Evolutionary conservation across 35 echinoderm and acorn worm genomes (phyloP), one percentile per base, ranked within the genome.

Genomic region (Diadema setosum): DNA sequence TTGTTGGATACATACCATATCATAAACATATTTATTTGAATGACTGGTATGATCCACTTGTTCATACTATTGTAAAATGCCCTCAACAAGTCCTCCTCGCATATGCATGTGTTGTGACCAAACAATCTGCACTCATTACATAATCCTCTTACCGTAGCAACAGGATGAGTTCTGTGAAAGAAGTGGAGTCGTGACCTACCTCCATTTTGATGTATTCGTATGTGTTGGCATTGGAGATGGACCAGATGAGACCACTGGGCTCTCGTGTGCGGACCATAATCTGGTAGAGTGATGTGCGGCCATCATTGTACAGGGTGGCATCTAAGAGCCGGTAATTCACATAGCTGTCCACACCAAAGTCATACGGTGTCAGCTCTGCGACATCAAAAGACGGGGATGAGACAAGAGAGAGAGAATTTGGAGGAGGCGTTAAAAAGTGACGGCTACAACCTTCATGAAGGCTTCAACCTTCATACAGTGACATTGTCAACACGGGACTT

Each of bases 271-370:
- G 64, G 4, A 99, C 61, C 75, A 94, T 87, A 35, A 94, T 89
- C 45, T 94, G 90, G 58, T 99, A 99, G 50, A 92, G 50, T 3
- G 89, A 90, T 33, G 81, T 61, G 15, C 89, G 82, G 4, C 34
- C 65, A 23, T 85, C 70, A 2, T 81, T 14, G 23, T 40, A 65
- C 27, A 86, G 45, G 4, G 58, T 46, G 2, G 46, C 36, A n/a
- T 81, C 34, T 17, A 60, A 59, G 24, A 99, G 58, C 81, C 65
- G 42, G 60, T 99, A 99, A 35, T n/a, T 86, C 2, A 95, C 93
- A 46, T 95, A 99, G 49, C 96, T 99, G 8, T 91, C 78, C 2
- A 35, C 75, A 37, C 43, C 42, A 67, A 99, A 99, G 84, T 99
- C 96, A 81, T 99, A 93, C 4, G 83, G 29, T 5, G 83, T 5